Base-by-base conservation (phyloP, 2,888 invertebrate species). In the Sminthurides aquaticus region DNA sequence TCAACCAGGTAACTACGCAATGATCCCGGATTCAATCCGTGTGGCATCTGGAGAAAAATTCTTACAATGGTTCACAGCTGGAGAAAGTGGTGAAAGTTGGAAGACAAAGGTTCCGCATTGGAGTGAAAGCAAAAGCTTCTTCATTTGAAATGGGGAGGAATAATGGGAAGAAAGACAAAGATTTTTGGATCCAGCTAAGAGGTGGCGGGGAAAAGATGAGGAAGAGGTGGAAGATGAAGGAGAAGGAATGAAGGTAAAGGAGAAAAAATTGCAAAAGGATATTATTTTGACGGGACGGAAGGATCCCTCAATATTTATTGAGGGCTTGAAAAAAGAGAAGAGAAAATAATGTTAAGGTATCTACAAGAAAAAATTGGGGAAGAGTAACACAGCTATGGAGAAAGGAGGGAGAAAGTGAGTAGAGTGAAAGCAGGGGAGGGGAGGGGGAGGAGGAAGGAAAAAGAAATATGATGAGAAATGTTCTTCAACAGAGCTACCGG, bases 381-480 rank as follows among this genome's bases (percentile, higher is more conserved):
- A n/a, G n/a, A n/a, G n/a, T n/a, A n/a, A n/a, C n/a, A n/a, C n/a
- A n/a, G n/a, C n/a, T n/a, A n/a, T n/a, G 26, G 59, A 48, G 29
- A 64, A 54, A 27, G 54, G 2, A 48, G 57, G 49, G 29, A 48
- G 49, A 59, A 58, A 49, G 22, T 55, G 60, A 26, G 64, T 34
- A 28, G 58, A 49, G 55, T 56, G 26, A 55, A 59, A 48, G 48
- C 25, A 28, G 22, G 26, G 56, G 65, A 49, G 26, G 34, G 34
- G 54, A 64, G 55, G 28, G 27, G 49, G 64, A 60, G 56, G 49
- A 43, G 55, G 29, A 48, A 49, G 29, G 43, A 57, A 57, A 60
- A 34, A 56, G 55, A 56, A 48, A 29, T 49, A 27, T 28, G 57
- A 49, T 55, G 56, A 34, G 20, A 8, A 11, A 11, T 22, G 49